Conservation (phyloP, 2,888 invertebrate species). For the Harpagoxenus sublaevis region DNA sequence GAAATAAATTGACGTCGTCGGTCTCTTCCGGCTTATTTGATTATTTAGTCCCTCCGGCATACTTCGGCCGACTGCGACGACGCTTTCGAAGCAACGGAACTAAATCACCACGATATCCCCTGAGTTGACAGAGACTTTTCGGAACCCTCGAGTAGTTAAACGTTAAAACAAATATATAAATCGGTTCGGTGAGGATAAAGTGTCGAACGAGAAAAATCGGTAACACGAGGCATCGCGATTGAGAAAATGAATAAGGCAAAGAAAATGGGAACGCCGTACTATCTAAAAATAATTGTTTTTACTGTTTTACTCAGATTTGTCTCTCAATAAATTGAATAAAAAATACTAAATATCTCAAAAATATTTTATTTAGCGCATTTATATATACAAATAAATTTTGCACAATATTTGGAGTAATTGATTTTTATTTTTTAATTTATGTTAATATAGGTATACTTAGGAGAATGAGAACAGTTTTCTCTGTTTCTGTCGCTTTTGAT, state of each 20-base stretch:
- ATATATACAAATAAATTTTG: neutral
- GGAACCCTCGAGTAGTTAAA: conserved; percentile 42
- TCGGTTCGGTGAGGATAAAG: conserved; percentile 7
- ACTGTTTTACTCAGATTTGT: neutral
- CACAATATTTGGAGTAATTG: neutral
- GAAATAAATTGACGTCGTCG: conserved; percentile 51
- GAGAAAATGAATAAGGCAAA: conserved; percentile 30
- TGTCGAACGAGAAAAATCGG: conserved; percentile 9
- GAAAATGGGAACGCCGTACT: conserved; percentile 56
- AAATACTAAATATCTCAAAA: neutral
- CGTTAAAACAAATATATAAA: conserved; percentile 65
- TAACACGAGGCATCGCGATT: conserved; percentile 18
- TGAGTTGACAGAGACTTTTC: conserved; percentile 31
- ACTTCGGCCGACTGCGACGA: conserved; percentile 22
- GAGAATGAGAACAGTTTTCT: neutral
- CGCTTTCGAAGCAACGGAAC: conserved; percentile 21
- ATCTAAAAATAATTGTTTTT: conserved; percentile 71
- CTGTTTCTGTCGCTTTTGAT: neutral
- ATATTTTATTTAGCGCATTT: neutral
- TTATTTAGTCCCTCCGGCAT: conserved; percentile 28
- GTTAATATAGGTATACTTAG: neutral
- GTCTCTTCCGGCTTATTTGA: conserved; percentile 33
- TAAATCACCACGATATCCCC: conserved; percentile 21
- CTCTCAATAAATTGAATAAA: neutral
- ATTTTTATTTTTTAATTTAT: neutral